phyloP scores from a whole-genome alignment of 64 coral and sea anemone species.

The Acropora yongei region DNA sequence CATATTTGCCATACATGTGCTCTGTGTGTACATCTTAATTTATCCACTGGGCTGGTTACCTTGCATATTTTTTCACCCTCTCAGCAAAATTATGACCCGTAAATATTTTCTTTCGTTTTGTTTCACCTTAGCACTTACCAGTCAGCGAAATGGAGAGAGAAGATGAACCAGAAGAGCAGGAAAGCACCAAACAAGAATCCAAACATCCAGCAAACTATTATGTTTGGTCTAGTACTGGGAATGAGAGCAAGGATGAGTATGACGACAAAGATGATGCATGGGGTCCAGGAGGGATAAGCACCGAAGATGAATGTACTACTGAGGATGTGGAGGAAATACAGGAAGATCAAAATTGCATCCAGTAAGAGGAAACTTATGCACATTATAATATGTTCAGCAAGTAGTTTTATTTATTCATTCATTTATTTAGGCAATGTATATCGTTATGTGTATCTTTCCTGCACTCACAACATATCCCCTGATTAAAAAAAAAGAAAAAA shows the following conservation, averaged over 20 bases:
- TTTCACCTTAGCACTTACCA: not conserved
- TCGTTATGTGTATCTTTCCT: too few relatives aligned
- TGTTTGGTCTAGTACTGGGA: slow-evolving; percentile 22
- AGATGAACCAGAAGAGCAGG: slow-evolving; percentile 7
- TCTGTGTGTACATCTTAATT: not conserved
- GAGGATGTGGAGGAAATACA: slow-evolving; percentile 2
- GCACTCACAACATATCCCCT: too few relatives aligned
- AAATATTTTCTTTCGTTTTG: not conserved
- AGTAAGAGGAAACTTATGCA: not conserved
- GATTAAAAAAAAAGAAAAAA: too few relatives aligned
- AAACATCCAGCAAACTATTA: not conserved
- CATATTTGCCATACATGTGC: not conserved
- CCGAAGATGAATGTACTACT: slow-evolving; percentile 11
- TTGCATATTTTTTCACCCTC: not conserved
- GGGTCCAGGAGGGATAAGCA: not conserved
- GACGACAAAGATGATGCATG: not conserved
- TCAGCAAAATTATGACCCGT: not conserved
- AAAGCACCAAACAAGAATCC: not conserved
- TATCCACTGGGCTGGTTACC: not conserved
- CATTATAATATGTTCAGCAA: not conserved
- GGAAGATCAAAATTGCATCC: slow-evolving; percentile 18
- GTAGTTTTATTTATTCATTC: not conserved
- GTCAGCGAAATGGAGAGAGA: not conserved
- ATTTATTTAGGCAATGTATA: too few relatives aligned
- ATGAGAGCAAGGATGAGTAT: not conserved